Conservation (phyloP, 1,140 invertebrate genomes). For the Heliconius hermathena region DNA sequence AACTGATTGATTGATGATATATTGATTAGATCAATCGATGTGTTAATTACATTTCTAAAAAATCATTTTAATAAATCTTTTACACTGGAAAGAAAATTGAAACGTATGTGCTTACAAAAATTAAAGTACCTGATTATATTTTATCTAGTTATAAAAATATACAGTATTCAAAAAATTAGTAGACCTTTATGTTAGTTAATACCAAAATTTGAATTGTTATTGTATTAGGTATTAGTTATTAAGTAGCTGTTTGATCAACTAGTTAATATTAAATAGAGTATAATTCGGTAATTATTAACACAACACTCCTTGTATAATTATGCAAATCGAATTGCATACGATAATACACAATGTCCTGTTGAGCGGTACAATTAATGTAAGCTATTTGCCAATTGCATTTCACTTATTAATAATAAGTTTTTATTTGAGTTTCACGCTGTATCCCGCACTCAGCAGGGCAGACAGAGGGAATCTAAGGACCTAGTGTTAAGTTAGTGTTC, state of each 20-base stretch:
- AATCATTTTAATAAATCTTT: too few species aligned
- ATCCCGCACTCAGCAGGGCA: too few species aligned
- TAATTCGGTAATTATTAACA: constrained; percentile 10
- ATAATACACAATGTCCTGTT: neutral
- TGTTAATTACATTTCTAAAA: too few species aligned
- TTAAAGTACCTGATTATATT: too few species aligned
- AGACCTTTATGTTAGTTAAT: neutral
- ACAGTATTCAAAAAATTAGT: neutral
- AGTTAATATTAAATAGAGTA: neutral
- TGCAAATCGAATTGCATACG: neutral
- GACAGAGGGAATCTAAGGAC: too few species aligned
- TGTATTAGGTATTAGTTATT: neutral
- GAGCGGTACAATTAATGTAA: neutral
- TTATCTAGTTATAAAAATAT: too few species aligned
- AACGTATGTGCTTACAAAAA: too few species aligned
- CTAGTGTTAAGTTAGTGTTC: too few species aligned
- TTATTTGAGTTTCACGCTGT: too few species aligned
- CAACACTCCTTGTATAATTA: constrained; percentile 11
- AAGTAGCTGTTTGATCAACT: neutral
- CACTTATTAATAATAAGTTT: neutral
- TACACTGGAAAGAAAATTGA: too few species aligned
- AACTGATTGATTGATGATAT: too few species aligned
- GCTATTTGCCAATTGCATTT: neutral
- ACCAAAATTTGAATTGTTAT: neutral
- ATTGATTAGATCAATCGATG: too few species aligned